A percentile compares a stretch with the other conserved stretches of the same genome.
These are phyloP conservation scores for Gymnothorax javanicus DNA, from an alignment of 2,797 vertebrate genomes.

Conservation along the genomic window DNA sequence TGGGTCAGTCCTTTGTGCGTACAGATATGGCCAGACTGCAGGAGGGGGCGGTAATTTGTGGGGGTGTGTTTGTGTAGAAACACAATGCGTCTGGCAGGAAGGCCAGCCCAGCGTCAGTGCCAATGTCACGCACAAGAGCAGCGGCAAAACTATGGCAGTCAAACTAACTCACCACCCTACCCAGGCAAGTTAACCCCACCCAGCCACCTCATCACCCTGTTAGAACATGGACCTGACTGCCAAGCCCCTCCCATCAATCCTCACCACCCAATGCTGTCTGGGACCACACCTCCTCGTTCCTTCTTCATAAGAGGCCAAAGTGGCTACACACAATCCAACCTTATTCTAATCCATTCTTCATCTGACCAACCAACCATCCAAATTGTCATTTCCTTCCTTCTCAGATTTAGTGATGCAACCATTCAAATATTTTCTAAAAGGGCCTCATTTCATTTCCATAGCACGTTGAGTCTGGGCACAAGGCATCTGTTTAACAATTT, in stretches of 20 bases:
- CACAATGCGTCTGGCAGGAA: slow-evolving; percentile 13
- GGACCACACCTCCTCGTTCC: background rate
- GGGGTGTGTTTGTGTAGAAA: background rate
- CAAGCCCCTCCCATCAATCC: background rate
- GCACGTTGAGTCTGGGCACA: too few relatives aligned
- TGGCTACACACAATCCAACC: background rate
- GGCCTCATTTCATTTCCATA: too few relatives aligned
- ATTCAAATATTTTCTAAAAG: background rate
- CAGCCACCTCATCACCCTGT: background rate
- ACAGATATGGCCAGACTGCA: background rate
- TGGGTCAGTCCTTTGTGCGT: background rate
- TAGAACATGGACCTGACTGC: background rate
- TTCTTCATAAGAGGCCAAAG: background rate
- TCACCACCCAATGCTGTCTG: background rate
- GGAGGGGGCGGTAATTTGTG: slow-evolving; percentile 3
- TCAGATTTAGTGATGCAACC: background rate
- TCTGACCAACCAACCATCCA: background rate
- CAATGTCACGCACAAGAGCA: background rate
- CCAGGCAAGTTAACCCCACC: background rate
- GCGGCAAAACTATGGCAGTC: background rate
- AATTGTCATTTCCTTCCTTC: background rate
- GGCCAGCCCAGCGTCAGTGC: background rate
- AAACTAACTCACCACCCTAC: background rate
- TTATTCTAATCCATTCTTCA: background rate
- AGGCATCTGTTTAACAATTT: too few relatives aligned